Percentiles rank a stretch among this genome's conserved stretches.
These are phyloP conservation scores for Coelinius sp. DNA, from an alignment of 2,888 invertebrate species.

Conservation along the genomic window DNA sequence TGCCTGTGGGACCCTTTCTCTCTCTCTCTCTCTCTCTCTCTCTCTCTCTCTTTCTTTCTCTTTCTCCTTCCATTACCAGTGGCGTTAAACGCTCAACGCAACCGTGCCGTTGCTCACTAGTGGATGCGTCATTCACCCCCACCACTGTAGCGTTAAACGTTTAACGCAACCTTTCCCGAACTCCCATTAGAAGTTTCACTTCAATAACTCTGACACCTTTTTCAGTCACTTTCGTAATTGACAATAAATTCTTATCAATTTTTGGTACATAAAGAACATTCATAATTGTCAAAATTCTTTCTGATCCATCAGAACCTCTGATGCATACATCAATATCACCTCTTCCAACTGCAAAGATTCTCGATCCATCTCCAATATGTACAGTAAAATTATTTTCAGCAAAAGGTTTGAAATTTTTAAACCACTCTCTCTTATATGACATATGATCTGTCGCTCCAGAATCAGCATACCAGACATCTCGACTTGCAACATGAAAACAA, in stretches of 20 bases:
- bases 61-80: too few relatives aligned
- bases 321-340: not conserved
- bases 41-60: too few relatives aligned
- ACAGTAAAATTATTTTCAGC: not conserved
- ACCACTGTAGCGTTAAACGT: too few relatives aligned
- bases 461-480: not conserved
- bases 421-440: conserved; percentile 20
- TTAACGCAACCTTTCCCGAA: too few relatives aligned
- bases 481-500: not conserved
- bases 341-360: not conserved
- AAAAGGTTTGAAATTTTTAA: not conserved
- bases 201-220: conserved; percentile 29
- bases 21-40: too few relatives aligned
- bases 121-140: too few relatives aligned
- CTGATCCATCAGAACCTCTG: not conserved
- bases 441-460: not conserved
- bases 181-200: too few relatives aligned
- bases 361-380: not conserved
- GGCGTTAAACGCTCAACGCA: too few relatives aligned
- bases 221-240: not conserved
- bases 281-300: not conserved
- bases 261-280: not conserved
- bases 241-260: not conserved
- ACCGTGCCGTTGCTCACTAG: too few relatives aligned
- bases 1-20: too few relatives aligned